A percentile compares a stretch with the other conserved stretches of the same genome.
Evolutionary conservation across 1,140 invertebrate species (phyloP).

Genomic region (Drosophila subpulchrella): DNA sequence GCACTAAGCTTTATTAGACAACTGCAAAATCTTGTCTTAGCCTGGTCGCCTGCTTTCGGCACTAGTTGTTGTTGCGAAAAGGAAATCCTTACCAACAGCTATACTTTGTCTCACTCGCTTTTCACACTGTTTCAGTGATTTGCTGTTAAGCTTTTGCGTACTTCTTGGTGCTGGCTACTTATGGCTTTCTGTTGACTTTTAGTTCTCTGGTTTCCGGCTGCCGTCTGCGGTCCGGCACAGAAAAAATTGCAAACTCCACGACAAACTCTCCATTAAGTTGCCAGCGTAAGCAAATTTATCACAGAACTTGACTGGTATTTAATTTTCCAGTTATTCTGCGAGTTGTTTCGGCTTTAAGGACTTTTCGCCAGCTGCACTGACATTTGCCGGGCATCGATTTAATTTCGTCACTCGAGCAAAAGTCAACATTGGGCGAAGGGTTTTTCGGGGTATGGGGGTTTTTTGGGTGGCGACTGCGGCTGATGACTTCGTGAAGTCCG

Average conservation of each 20-base stretch:
- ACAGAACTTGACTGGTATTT: conserved; percentile 66
- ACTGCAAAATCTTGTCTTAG: conserved; percentile 46
- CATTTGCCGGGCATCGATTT: conserved; percentile 69
- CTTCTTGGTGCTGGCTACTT: conserved; percentile 72
- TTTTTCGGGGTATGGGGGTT: neutral
- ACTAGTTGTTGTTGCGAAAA: conserved; percentile 26
- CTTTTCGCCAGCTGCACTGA: conserved; percentile 27
- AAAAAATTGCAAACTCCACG: conserved; percentile 22
- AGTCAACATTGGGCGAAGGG: conserved; percentile 56
- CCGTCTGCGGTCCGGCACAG: conserved; percentile 30
- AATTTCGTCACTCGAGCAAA: conserved; percentile 73
- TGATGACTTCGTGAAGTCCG: conserved; percentile 33
- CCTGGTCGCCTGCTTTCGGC: no score
- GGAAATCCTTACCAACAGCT: conserved; percentile 32
- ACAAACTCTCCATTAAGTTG: conserved; percentile 75
- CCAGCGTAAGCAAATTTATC: conserved; percentile 75
- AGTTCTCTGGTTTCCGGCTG: conserved; percentile 51
- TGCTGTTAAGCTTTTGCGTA: conserved; percentile 68
- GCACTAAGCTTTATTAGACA: conserved; percentile 53
- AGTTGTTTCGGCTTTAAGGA: conserved; percentile 47
- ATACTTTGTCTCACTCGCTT: conserved; percentile 33
- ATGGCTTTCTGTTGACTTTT: conserved; percentile 70
- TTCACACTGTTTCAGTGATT: conserved; percentile 75
- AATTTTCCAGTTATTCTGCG: conserved; percentile 31
- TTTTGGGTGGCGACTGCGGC: conserved; percentile 5